Conservation (phyloP, 2,888 invertebrate species). For the Anoncus sp. region DNA sequence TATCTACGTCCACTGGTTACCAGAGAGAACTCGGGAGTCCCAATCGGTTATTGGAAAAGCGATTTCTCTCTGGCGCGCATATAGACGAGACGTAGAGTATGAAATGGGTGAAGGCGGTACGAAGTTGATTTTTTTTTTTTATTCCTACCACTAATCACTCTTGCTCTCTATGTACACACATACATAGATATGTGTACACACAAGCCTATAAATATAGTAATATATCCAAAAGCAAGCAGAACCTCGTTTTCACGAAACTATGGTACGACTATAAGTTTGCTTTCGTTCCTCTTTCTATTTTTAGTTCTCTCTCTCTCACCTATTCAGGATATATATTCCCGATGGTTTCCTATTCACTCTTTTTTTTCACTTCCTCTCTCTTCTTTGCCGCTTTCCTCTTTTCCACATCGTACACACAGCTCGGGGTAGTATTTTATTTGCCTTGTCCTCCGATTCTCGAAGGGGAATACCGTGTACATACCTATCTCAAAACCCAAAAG, state of each 20-base stretch:
- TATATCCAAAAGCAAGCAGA: too few relatives aligned
- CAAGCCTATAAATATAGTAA: constrained; percentile 15
- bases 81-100: constrained; percentile 51
- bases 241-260: constrained; percentile 28
- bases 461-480: constrained; percentile 30
- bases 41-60: constrained; percentile 62
- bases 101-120: constrained; percentile 47
- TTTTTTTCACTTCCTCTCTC: constrained; percentile 2
- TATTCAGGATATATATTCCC: constrained; percentile 50
- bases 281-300: constrained; percentile 40
- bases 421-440: constrained; percentile 56
- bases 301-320: neutral
- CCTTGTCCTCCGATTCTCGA: constrained; percentile 12
- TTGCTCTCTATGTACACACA: neutral
- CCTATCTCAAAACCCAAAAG: constrained; percentile 25
- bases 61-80: constrained; percentile 53
- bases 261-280: constrained; percentile 32
- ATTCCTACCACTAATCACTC: constrained; percentile 55
- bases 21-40: constrained; percentile 9
- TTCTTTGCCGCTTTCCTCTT: constrained; percentile 37
- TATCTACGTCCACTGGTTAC: constrained; percentile 43
- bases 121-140: constrained; percentile 54
- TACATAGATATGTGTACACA: constrained; percentile 17
- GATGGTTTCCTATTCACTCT: constrained; percentile 36
- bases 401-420: constrained; percentile 23